Conservation (phyloP, 2,797 vertebrate genomes). For the Lagocephalus sceleratus region DNA sequence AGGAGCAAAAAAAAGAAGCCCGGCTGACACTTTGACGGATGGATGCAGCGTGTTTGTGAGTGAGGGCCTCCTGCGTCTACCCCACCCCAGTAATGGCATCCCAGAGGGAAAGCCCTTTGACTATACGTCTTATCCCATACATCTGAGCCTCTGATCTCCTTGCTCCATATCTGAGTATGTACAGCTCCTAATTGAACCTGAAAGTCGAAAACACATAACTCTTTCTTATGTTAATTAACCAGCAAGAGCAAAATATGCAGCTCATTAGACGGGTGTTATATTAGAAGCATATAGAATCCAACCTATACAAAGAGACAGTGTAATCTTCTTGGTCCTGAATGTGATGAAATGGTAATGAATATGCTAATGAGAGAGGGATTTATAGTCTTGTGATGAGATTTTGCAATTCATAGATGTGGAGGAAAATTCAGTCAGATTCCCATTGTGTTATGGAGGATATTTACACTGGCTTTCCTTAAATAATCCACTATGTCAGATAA, state of each 20-base stretch:
- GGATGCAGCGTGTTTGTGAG: conserved; percentile 40
- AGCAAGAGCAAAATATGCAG: conserved; percentile 10
- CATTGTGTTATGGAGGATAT: no score
- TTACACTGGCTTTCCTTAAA: neutral
- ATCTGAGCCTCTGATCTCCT: conserved; percentile 32
- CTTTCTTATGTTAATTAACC: conserved; percentile 61
- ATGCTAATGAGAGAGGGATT: conserved; percentile 11
- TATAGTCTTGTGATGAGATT: conserved; percentile 5
- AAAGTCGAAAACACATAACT: conserved; percentile 40
- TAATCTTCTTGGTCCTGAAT: conserved; percentile 19
- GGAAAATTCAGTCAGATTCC: neutral
- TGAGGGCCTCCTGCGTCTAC: conserved; percentile 39
- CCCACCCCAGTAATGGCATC: conserved; percentile 52
- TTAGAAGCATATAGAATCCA: conserved; percentile 30
- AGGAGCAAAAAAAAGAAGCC: conserved; percentile 30
- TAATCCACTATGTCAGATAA: neutral
- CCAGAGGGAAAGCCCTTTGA: conserved; percentile 49
- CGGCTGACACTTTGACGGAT: conserved; percentile 59
- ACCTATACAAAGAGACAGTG: conserved; percentile 23
- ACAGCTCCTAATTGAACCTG: conserved; percentile 45
- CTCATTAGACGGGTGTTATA: conserved; percentile 27
- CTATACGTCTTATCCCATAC: conserved; percentile 48
- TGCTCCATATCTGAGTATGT: conserved; percentile 21
- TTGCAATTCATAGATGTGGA: neutral
- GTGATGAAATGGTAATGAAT: conserved; percentile 36